Evolutionary conservation across 2,113 vertebrate genomes (phyloP).

Genomic region (Neogale vison): DNA sequence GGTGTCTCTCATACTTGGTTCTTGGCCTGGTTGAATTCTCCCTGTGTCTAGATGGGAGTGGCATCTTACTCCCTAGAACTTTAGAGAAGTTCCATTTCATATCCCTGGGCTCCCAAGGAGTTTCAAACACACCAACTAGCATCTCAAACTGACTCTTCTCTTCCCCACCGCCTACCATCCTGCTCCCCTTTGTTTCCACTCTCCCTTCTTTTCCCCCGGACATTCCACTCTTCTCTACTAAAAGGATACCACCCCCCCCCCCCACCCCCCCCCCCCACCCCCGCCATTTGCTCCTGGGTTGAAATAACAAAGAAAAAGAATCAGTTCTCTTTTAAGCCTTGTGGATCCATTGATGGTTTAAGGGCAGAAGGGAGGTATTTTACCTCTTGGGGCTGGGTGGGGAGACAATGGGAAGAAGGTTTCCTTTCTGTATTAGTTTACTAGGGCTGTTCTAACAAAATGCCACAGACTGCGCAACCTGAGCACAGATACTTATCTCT

Average conservation of each 20-base stretch:
- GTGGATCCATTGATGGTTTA: no score
- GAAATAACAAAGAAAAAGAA: background rate
- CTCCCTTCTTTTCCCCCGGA: background rate
- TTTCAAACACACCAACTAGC: background rate
- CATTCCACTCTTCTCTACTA: background rate
- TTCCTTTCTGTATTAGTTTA: background rate
- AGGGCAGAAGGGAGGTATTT: background rate
- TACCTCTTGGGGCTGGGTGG: background rate
- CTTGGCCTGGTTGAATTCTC: background rate
- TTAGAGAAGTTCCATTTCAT: background rate
- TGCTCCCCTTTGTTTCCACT: accelerated
- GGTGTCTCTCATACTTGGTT: background rate
- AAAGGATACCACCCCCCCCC: background rate
- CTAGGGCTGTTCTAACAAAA: background rate
- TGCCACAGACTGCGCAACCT: no score
- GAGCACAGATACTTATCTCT: background rate
- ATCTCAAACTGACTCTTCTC: background rate
- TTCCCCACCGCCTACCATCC: background rate
- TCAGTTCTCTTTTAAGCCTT: background rate
- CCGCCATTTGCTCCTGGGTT: background rate
- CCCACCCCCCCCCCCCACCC: background rate
- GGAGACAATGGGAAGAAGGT: background rate
- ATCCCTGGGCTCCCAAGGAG: background rate
- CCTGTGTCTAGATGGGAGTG: background rate
- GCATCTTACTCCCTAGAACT: background rate